Evolutionary conservation across 2,888 invertebrate species (phyloP).

Genomic region (Octonoba sinensis): DNA sequence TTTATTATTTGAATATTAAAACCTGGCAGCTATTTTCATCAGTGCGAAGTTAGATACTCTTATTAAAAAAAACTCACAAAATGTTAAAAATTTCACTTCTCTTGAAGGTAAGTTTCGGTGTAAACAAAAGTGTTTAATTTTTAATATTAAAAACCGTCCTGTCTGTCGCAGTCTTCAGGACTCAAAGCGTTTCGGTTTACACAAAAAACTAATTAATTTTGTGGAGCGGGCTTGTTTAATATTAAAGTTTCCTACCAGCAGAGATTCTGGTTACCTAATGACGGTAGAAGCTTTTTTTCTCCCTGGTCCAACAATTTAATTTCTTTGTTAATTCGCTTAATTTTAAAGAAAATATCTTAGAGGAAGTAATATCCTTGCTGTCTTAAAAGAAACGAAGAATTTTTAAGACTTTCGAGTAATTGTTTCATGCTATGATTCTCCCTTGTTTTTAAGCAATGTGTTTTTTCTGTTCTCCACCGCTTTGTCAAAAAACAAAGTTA

Average conservation of each 20-base stretch:
- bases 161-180: slow-evolving; percentile 12
- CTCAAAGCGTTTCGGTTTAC: background rate
- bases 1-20: too few species aligned
- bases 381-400: background rate
- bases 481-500: too few species aligned
- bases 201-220: slow-evolving; percentile 59
- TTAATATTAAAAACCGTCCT: slow-evolving; percentile 52
- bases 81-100: too few species aligned
- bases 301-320: slow-evolving; percentile 33
- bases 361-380: slow-evolving; percentile 45
- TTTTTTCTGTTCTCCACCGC: too few species aligned
- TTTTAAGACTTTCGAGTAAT: background rate
- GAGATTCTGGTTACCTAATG: background rate
- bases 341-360: slow-evolving; percentile 38
- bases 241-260: slow-evolving; percentile 24
- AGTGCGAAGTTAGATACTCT: too few species aligned
- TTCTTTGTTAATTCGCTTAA: slow-evolving; percentile 60
- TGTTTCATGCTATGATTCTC: slow-evolving; percentile 4
- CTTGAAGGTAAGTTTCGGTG: background rate
- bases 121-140: slow-evolving; percentile 49
- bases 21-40: too few species aligned
- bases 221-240: slow-evolving; percentile 31
- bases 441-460: too few species aligned
- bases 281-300: background rate
- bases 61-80: too few species aligned